A percentile compares a stretch with the other conserved stretches of the same genome.
Evolutionary conservation across 2,113 vertebrate species (phyloP).

Genomic region (Callaeas wilsoni): DNA sequence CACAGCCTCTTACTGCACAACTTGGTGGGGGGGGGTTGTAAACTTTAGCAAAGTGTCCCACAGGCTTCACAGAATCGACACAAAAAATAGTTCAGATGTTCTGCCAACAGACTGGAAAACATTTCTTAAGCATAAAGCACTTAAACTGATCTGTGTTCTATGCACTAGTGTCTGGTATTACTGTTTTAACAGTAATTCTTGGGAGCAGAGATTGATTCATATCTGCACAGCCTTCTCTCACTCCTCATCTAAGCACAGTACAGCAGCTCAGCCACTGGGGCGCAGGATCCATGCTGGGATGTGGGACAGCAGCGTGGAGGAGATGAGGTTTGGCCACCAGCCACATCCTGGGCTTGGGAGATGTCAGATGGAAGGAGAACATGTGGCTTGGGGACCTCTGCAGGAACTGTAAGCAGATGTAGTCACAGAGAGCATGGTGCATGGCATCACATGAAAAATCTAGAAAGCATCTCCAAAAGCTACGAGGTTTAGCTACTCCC

Average conservation of each 20-base stretch:
- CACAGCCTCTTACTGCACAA: neutral
- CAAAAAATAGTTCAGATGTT: neutral
- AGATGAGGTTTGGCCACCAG: fast-evolving
- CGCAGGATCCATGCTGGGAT: too few relatives aligned
- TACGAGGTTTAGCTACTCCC: neutral
- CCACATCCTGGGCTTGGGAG: neutral
- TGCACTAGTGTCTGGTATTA: neutral
- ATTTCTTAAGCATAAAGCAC: neutral
- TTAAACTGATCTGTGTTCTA: neutral
- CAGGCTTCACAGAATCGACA: neutral
- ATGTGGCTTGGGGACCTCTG: neutral
- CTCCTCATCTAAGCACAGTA: neutral
- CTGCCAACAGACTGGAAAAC: neutral
- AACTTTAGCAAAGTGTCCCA: neutral
- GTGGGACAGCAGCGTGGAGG: fast-evolving
- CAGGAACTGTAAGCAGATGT: neutral
- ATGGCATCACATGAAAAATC: neutral
- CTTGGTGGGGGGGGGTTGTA: too few relatives aligned
- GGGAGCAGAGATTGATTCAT: neutral
- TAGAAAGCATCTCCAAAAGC: neutral
- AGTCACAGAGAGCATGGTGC: neutral
- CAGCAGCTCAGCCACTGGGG: neutral
- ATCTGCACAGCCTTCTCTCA: neutral
- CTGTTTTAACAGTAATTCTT: neutral
- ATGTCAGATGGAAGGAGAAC: too few relatives aligned